Conservation (phyloP, 1,140 invertebrate species). For the Drusus annulatus region DNA sequence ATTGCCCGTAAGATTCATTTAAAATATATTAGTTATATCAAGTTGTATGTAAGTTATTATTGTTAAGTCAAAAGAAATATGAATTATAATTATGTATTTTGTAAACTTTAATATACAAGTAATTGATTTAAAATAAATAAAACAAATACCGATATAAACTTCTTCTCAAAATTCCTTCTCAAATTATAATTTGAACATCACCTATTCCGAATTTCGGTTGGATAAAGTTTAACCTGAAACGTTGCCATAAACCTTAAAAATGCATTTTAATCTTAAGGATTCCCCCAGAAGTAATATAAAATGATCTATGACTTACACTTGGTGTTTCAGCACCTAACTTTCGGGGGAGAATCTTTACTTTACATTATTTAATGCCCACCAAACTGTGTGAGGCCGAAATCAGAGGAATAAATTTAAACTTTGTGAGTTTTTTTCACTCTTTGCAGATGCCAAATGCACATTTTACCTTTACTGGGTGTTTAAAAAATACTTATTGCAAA, state of each 20-base stretch:
- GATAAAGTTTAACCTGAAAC: constrained; percentile 9
- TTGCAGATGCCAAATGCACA: too few relatives aligned
- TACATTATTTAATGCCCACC: constrained; percentile 26
- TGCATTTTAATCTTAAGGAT: constrained; percentile 44
- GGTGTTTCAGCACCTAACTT: constrained; percentile 48
- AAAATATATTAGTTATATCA: too few relatives aligned
- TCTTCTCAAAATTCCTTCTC: too few relatives aligned
- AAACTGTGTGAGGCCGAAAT: constrained; percentile 32
- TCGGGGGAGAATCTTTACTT: constrained; percentile 41
- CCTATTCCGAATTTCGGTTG: not conserved
- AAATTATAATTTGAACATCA: not conserved
- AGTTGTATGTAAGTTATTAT: too few relatives aligned
- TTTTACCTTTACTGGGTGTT: too few relatives aligned
- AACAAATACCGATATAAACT: too few relatives aligned
- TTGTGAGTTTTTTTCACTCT: constrained; percentile 6
- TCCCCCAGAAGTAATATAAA: constrained; percentile 45
- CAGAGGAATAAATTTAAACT: constrained; percentile 26
- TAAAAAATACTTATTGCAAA: too few relatives aligned
- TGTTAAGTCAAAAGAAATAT: too few relatives aligned
- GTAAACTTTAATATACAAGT: too few relatives aligned
- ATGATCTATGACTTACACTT: constrained; percentile 50
- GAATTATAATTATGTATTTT: too few relatives aligned
- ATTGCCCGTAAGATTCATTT: too few relatives aligned
- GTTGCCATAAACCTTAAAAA: constrained; percentile 36
- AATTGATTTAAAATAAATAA: too few relatives aligned